Evolutionary conservation across 2,888 invertebrate species (phyloP), one percentile per base, ranked within the genome.

Genomic region (Boloria euphrosyne): DNA sequence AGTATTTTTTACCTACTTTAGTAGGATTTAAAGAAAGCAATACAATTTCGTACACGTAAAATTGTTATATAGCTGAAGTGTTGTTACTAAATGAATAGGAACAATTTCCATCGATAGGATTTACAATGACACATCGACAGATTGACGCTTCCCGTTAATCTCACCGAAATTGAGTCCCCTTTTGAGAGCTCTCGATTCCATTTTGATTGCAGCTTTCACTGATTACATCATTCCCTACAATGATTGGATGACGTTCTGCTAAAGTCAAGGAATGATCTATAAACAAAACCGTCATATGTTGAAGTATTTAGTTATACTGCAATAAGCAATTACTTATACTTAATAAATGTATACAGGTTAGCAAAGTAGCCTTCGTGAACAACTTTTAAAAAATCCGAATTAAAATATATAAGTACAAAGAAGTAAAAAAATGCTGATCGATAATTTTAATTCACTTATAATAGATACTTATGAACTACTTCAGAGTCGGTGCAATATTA

Each of bases 141-240:
- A 80, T 81, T 80, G 78, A 79, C 80, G 77, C 73, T 73, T 76
- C 76, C 68, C 77, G 83, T 82, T 86, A 85, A 85, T 85, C 81
- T 80, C 75, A 72, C 67, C 73, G 80, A 77, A 78, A 81, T 80
- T 78, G 78, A 59, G 59, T 78, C 77, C 78, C 80, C 79, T 82
- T 84, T 78, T 78, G 77, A 74, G 74, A 50, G 71, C 76, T 22
- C 68, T 50, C 68, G 76, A 78, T 79, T 75, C 73, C 74, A 70
- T 71, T 71, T 73, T 71, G 75, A 78, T 76, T 76, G 77, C 74
- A 71, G 70, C 73, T 71, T 71, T 70, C 71, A 73, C 65, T 74
- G 73, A 73, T 75, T 75, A 75, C 75, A 67, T 74, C 73, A 69
- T 72, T 38, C 69, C 44, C 66, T 67, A 55, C 63, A 61, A 67